These are phyloP conservation scores for Hylaeus volcanicus DNA, from an alignment of 1,140 invertebrate genomes.

Conservation along the genomic window DNA sequence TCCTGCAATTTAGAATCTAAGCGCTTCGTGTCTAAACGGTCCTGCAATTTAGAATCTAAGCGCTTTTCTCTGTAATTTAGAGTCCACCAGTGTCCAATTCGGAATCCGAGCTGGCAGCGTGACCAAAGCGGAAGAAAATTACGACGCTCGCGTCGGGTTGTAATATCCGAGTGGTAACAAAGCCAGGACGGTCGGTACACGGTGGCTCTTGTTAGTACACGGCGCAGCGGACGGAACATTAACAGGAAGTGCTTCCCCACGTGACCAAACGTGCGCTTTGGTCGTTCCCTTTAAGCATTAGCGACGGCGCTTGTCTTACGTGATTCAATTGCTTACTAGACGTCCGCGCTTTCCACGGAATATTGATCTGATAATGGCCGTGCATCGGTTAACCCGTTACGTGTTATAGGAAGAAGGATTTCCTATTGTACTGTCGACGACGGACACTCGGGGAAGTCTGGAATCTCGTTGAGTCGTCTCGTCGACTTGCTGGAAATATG, in stretches of 20 bases:
- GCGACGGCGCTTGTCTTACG: constrained; percentile 24
- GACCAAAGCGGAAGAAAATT: constrained; percentile 8
- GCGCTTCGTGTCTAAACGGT: too few relatives aligned
- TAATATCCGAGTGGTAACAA: constrained; percentile 9
- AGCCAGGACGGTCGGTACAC: constrained; percentile 5
- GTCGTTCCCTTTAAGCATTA: constrained; percentile 22
- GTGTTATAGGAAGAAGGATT: not conserved
- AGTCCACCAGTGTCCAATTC: too few relatives aligned
- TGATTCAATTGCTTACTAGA: constrained; percentile 28
- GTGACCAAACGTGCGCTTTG: not conserved
- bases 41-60: too few relatives aligned
- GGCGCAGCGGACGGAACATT: constrained; percentile 9
- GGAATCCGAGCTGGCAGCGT: not conserved
- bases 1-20: too few relatives aligned
- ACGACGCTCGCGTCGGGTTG: not conserved
- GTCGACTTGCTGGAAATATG: too few relatives aligned
- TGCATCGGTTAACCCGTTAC: constrained; percentile 16
- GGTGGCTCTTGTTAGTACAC: constrained; percentile 19
- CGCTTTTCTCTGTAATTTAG: too few relatives aligned
- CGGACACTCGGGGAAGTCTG: too few relatives aligned
- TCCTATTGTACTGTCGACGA: not conserved
- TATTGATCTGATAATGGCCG: constrained; percentile 28
- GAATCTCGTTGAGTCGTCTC: too few relatives aligned
- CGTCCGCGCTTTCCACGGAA: not conserved
- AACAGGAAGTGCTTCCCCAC: constrained; percentile 26